Evolutionary conservation across 2,888 invertebrate species (phyloP), one percentile per base, ranked within the genome.

Genomic region (Saturnia japonica): DNA sequence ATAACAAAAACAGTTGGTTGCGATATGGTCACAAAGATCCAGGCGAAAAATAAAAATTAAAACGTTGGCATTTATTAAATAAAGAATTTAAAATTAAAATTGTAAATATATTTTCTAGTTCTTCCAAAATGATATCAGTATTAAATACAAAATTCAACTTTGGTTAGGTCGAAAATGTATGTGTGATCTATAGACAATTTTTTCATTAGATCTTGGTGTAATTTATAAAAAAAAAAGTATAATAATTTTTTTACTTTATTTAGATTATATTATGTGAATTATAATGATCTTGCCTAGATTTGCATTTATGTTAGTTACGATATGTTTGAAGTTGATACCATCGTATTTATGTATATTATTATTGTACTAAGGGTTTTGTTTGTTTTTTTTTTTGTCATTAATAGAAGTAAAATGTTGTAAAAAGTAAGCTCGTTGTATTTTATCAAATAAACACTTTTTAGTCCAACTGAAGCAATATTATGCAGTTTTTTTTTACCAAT

Each of bases 381-480:
- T 93, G 91, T 92, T 92, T 91, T 88, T 89, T 93, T 93, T 89
- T 93, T 93, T 92, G 91, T 91, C 92, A 91, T 93, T 93, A 87
- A 89, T 93, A 93, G 92, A 91, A 93, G 90, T 93, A 93, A 94
- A 94, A 94, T 94, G 93, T 94, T 94, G 94, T 93, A 94, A 94
- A 93, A 94, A 93, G 93, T 94, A 94, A 94, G 93, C 93, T 94
- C 93, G 93, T 94, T 94, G 94, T 94, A 94, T 94, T 94, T 94
- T 94, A 94, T 93, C 93, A 93, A 94, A 93, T 94, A 94, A 94
- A 94, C 93, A 94, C 93, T 93, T 94, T 94, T 94, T 94, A 94
- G 93, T 94, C 94, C 94, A 93, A 94, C 93, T 93, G 93, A 94
- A 93, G 91, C 92, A 91, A 93, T 91, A 92, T 74, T 78, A 76